These are phyloP conservation scores for Nephrotoma flavescens DNA, from an alignment of 2,888 invertebrate genomes.

Conservation along the genomic window DNA sequence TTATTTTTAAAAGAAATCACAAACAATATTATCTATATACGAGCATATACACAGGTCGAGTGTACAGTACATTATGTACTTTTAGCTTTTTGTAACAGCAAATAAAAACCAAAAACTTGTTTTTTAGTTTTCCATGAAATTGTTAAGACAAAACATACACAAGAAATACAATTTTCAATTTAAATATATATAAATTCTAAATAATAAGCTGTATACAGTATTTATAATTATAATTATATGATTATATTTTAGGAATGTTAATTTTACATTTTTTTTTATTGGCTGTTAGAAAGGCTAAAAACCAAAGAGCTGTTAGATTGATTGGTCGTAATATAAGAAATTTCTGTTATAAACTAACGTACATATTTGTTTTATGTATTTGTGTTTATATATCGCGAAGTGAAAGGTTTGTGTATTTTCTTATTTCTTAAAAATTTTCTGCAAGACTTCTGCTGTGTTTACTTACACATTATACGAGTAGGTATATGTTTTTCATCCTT, in stretches of 20 bases:
- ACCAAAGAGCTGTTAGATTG: no score
- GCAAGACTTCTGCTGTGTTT: neutral
- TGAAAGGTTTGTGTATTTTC: neutral
- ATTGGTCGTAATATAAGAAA: no score
- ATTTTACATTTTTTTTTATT: no score
- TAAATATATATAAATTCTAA: no score
- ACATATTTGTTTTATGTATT: neutral
- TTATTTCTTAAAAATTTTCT: neutral
- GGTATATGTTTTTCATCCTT: neutral
- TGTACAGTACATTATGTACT: neutral
- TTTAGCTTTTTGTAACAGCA: neutral
- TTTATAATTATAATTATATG: no score
- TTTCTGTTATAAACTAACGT: neutral
- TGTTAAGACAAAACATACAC: neutral
- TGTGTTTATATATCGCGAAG: neutral
- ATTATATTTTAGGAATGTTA: no score
- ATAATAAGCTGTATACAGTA: no score
- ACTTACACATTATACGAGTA: neutral
- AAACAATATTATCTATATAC: neutral
- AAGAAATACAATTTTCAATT: no score
- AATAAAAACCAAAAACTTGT: neutral
- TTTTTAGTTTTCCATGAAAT: neutral
- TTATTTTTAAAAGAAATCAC: neutral
- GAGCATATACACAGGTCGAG: neutral
- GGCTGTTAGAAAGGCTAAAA: no score